Evolutionary conservation across 2,888 invertebrate species (phyloP).

Genomic region (Caenorhabditis becei): DNA sequence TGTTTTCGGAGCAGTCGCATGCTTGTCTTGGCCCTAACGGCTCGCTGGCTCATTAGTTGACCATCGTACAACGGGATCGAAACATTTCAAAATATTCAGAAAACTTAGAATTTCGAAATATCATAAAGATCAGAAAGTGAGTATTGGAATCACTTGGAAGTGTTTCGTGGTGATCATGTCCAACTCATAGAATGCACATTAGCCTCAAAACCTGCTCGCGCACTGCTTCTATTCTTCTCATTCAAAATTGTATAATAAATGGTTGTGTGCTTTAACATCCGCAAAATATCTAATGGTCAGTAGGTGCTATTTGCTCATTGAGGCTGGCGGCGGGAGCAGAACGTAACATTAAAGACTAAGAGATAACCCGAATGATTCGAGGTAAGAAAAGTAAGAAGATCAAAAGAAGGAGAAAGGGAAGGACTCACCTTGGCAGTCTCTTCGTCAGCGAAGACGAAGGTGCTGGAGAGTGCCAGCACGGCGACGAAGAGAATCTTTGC

Average conservation of each 20-base stretch:
- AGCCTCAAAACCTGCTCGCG: slow-evolving; percentile 6
- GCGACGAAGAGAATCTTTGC: slow-evolving; percentile 46
- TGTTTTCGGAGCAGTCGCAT: slow-evolving; percentile 37
- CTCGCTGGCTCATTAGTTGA: neutral
- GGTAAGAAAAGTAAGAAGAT: neutral
- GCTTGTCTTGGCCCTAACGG: slow-evolving; percentile 13
- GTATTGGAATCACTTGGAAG: neutral
- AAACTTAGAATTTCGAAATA: neutral
- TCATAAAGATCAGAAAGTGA: neutral
- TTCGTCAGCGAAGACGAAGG: slow-evolving; percentile 54
- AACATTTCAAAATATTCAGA: no score
- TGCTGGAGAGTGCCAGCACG: slow-evolving; percentile 58
- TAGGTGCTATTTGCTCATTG: slow-evolving; percentile 12
- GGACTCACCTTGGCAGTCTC: slow-evolving; percentile 55
- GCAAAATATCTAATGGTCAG: slow-evolving; percentile 10
- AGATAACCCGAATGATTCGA: slow-evolving; percentile 1
- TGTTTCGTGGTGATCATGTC: neutral
- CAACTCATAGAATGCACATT: neutral
- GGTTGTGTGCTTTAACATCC: slow-evolving; percentile 10
- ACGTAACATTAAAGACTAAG: neutral
- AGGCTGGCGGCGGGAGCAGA: slow-evolving; percentile 3
- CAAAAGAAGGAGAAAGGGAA: neutral
- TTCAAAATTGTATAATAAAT: slow-evolving; percentile 19
- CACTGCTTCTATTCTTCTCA: slow-evolving; percentile 3
- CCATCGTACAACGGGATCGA: no score